Evolutionary conservation across 2,113 vertebrate genomes (phyloP).

Genomic region (Tyrannus savana): DNA sequence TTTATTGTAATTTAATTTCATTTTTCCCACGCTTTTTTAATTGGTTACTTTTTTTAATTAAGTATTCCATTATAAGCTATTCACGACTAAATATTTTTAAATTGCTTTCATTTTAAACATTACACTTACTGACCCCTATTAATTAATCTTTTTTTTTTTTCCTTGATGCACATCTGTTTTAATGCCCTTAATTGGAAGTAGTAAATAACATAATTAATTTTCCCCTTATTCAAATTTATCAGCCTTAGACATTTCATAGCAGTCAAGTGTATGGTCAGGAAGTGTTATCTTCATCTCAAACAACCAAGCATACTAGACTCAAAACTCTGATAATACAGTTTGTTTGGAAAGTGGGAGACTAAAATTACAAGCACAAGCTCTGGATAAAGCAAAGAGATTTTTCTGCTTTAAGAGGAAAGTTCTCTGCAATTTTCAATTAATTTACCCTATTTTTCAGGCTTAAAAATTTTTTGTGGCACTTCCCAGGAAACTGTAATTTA

Average conservation of each 20-base stretch:
- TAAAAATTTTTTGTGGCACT: neutral
- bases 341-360: neutral
- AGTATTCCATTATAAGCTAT: neutral
- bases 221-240: neutral
- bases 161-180: conserved; percentile 1
- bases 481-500: neutral
- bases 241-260: neutral
- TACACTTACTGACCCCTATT: neutral
- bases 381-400: neutral
- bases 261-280: neutral
- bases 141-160: neutral
- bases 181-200: conserved; percentile 21
- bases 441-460: neutral
- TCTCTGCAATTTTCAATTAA: neutral
- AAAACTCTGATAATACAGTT: neutral
- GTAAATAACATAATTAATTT: conserved; percentile 36
- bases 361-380: neutral
- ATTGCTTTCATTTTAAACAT: neutral
- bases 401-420: neutral
- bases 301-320: neutral
- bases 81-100: neutral
- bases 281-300: neutral
- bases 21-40: neutral
- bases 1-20: neutral
- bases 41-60: neutral